Evolutionary conservation across 37 sponge, comb jelly and placozoan species (phyloP).

Genomic region (Halichondria panicea): DNA sequence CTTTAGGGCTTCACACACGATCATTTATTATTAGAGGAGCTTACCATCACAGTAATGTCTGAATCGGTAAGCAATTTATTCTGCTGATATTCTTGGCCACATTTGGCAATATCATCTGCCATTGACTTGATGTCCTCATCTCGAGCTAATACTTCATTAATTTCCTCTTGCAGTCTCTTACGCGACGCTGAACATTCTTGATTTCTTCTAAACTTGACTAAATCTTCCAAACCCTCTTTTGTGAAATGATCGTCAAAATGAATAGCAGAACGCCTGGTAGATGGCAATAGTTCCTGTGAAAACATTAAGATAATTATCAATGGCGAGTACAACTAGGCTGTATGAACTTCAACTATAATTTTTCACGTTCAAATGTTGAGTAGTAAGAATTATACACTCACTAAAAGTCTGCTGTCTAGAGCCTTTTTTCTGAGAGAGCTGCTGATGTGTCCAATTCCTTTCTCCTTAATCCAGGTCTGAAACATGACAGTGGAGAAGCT

Average conservation of each 20-base stretch:
- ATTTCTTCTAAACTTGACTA: conserved; percentile 56
- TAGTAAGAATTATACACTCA: conserved; percentile 3
- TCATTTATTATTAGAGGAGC: background rate
- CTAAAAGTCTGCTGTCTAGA: conserved; percentile 71
- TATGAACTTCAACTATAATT: background rate
- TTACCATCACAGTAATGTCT: conserved; percentile 66
- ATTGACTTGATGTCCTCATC: too few relatives aligned
- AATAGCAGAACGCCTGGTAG: conserved; percentile 44
- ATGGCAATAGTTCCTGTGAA: conserved; percentile 70
- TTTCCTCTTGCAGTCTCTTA: conserved; percentile 38
- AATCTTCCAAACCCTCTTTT: conserved; percentile 28
- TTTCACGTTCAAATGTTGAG: background rate
- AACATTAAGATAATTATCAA: background rate
- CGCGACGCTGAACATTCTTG: conserved; percentile 45
- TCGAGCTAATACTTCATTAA: conserved; percentile 21
- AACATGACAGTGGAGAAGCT: conserved; percentile 79
- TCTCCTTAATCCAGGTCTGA: conserved; percentile 76
- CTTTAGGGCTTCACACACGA: background rate
- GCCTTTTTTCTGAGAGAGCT: conserved; percentile 60
- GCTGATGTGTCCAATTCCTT: conserved; percentile 68
- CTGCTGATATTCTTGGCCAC: conserved; percentile 55
- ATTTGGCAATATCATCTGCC: conserved; percentile 51
- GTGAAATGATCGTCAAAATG: conserved; percentile 81
- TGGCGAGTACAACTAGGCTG: background rate
- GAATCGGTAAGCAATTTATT: too few relatives aligned